Base-by-base conservation (phyloP, 2,113 vertebrate genomes). In the Phyllostomus hastatus region DNA sequence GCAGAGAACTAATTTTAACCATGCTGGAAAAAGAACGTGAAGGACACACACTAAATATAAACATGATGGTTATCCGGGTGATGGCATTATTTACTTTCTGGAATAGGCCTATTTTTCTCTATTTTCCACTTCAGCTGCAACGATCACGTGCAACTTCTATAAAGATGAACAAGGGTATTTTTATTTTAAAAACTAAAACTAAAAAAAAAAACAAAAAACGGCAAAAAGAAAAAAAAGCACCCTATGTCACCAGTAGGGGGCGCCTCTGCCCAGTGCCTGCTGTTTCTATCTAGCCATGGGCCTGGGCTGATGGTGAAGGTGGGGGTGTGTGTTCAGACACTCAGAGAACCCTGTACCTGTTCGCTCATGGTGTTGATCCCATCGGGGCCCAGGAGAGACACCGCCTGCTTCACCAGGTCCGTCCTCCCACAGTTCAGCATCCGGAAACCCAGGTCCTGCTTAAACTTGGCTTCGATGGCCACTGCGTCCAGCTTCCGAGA, bases 391-490 rank as follows among this genome's bases (percentile, higher is more conserved):
- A 99, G 99, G 96, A 99, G 98, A 93, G 99, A 99, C 97, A 99
- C 99, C 2, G 99, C 99, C 97, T 99, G 99, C 96, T 99, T 99
- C 94, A 99, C 99, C 96, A 99, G 98, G 98, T 99, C 99, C 0
- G 99, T 99, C 95, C 99, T 99, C 79, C 99, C 99, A 7, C 99
- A 99, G 98, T 99, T 99, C 96, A 99, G 99, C 99, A 99, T 99
- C 66, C 99, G 99, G 98, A 99, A 99, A n/a, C 99, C 99, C 97
- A 99, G 98, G 97, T 99, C 99, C 97, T 99, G 99, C 98, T 99
- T 99, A 98, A 99, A 99, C 98, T 99, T 99, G 0, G 99, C 99
- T 98, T 99, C 99, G 0, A 99, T 99, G 70, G 99, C 99, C 59
- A 99, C 99, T 0, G 99, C 99, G 11, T 99, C 99, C 98, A 99